Conservation (phyloP, 2,797 vertebrate species). For the Pangasius mekongensis region DNA sequence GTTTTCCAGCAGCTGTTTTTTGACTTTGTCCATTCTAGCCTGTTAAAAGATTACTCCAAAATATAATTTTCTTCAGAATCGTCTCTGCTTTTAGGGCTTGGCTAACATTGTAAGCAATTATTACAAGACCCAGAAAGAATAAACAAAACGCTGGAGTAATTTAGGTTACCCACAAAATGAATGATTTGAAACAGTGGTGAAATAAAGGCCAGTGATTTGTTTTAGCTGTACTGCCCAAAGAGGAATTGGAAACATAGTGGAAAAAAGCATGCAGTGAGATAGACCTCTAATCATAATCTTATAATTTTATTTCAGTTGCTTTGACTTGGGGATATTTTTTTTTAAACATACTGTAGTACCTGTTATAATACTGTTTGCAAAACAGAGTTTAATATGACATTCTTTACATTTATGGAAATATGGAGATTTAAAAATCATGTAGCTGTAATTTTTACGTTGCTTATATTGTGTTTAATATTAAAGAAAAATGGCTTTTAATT, state of each 20-base stretch:
- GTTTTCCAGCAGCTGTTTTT: background rate
- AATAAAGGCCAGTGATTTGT: background rate
- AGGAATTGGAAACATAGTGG: background rate
- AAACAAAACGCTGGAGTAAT: slow-evolving; percentile 3
- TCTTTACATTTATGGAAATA: background rate
- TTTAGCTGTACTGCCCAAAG: background rate
- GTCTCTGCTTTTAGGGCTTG: background rate
- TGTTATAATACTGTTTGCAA: background rate
- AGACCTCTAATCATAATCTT: background rate
- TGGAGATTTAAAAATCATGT: background rate
- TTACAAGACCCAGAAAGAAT: slow-evolving; percentile 7
- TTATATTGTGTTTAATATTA: background rate
- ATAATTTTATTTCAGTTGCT: background rate
- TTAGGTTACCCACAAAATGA: background rate
- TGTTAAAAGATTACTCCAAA: background rate
- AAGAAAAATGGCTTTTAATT: background rate
- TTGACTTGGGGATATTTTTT: background rate
- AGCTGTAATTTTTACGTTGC: background rate
- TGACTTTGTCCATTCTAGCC: background rate
- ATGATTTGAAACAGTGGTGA: slow-evolving; percentile 10
- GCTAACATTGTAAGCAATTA: background rate
- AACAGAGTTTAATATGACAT: background rate
- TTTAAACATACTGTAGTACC: background rate
- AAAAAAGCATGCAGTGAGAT: background rate
- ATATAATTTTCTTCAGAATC: background rate